A percentile compares a stretch with the other conserved stretches of the same genome.
Conservation (phyloP, 1,140 invertebrate genomes). For the Meteorus sp. region DNA sequence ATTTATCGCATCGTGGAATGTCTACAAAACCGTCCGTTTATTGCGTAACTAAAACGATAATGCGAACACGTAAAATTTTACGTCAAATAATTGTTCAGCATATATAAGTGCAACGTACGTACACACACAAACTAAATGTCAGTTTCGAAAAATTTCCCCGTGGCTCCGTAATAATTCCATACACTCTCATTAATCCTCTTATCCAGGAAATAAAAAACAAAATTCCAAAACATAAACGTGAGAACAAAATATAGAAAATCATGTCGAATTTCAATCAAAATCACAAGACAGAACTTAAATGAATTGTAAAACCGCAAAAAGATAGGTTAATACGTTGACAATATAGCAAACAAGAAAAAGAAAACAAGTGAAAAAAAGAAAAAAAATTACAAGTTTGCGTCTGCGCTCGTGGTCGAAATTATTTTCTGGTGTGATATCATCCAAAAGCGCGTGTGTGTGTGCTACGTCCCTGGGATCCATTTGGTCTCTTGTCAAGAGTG, state of each 20-base stretch:
- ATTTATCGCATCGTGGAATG: not conserved
- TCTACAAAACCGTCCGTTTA: constrained; percentile 2
- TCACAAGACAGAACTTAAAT: no score
- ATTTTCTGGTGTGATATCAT: constrained; percentile 12
- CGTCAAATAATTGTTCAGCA: no score
- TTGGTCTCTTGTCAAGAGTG: constrained; percentile 8
- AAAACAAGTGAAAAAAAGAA: constrained; percentile 8
- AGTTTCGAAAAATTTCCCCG: no score
- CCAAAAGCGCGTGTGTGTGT: constrained; percentile 26
- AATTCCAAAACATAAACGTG: not conserved
- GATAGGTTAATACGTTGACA: not conserved
- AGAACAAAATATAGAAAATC: no score
- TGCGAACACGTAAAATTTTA: not conserved
- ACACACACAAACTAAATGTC: no score
- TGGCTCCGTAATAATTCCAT: no score
- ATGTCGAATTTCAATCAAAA: no score
- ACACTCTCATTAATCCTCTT: no score
- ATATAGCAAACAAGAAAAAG: not conserved
- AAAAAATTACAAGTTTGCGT: not conserved
- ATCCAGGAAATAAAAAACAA: not conserved
- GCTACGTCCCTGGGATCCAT: constrained; percentile 20
- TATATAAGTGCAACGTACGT: no score
- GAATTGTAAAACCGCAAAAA: not conserved
- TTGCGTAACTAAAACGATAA: not conserved
- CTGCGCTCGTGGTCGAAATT: not conserved